Conservation (phyloP, 1,140 invertebrate genomes). For the Sitobion miscanthi region DNA sequence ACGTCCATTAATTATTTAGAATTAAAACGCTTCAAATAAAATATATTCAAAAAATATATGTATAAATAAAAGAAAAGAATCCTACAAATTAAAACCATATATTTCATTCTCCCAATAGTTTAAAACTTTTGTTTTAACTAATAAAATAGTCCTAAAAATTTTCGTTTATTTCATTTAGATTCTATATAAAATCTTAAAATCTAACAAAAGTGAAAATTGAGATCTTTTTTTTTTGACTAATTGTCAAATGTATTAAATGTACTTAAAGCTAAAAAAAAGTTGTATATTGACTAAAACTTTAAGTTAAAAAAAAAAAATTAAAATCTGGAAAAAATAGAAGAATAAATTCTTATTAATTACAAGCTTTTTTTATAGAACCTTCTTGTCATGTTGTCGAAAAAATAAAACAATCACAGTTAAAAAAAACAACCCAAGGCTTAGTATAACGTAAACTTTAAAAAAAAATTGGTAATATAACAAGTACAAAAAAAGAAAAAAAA, state of each 20-base stretch:
- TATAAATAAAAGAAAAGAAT: conserved; percentile 46
- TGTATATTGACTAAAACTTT: conserved; percentile 47
- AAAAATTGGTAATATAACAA: conserved; percentile 56
- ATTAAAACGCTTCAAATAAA: conserved; percentile 54
- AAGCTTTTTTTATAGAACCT: conserved; percentile 26
- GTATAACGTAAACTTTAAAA: conserved; percentile 56
- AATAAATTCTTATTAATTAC: conserved; percentile 17
- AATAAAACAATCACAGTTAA: conserved; percentile 55
- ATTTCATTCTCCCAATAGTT: conserved; percentile 36
- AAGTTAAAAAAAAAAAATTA: conserved; percentile 40
- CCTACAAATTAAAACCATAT: conserved; percentile 65
- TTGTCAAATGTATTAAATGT: conserved; percentile 49
- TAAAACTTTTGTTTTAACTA: conserved; percentile 34
- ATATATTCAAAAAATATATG: conserved; percentile 37
- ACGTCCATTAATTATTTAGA: conserved; percentile 55
- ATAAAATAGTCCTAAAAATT: conserved; percentile 45
- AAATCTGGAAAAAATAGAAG: conserved; percentile 30
- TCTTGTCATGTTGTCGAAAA: conserved; percentile 52
- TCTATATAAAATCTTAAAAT: conserved; percentile 54
- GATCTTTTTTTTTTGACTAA: conserved; percentile 53
- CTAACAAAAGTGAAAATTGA: conserved; percentile 55
- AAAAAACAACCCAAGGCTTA: conserved; percentile 54
- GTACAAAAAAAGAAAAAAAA: conserved; percentile 51
- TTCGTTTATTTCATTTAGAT: conserved; percentile 43
- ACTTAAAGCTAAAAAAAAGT: conserved; percentile 38